Percentiles rank a stretch among this genome's conserved stretches.
These are phyloP conservation scores for Epinephelus malabaricus DNA, from an alignment of 2,797 vertebrate species.

Conservation along the genomic window DNA sequence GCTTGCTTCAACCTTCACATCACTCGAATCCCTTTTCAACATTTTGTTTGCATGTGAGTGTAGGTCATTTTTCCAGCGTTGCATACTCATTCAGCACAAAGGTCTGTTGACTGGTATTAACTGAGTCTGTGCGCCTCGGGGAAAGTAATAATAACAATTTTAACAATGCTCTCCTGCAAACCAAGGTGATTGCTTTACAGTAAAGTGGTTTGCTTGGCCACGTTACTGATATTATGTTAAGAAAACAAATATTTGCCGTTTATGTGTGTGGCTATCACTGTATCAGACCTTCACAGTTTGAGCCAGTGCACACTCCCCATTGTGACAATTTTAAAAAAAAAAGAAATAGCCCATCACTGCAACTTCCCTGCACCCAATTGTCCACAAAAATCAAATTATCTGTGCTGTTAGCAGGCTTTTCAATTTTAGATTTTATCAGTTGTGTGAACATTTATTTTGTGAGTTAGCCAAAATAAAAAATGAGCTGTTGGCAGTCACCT, in stretches of 20 bases:
- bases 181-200: slow-evolving; percentile 34
- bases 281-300: not conserved
- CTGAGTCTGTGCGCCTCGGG: slow-evolving; percentile 4
- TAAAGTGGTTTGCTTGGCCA: not conserved
- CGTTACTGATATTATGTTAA: not conserved
- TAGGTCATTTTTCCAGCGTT: slow-evolving; percentile 56
- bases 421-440: slow-evolving; percentile 4
- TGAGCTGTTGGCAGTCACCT: not conserved
- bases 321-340: not conserved
- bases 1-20: slow-evolving; percentile 68
- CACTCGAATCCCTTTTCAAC: slow-evolving; percentile 68
- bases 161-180: slow-evolving; percentile 32
- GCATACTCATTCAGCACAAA: slow-evolving; percentile 49
- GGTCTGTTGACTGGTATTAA: slow-evolving; percentile 42
- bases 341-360: not conserved
- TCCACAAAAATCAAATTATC: not conserved
- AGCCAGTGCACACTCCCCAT: not conserved
- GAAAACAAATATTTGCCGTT: not conserved
- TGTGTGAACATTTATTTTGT: slow-evolving; percentile 9
- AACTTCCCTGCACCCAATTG: not conserved
- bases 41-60: slow-evolving; percentile 59
- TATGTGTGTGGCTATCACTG: not conserved
- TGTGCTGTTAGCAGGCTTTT: not conserved
- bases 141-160: slow-evolving; percentile 40
- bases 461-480: not conserved